phyloP scores from a whole-genome alignment of 2,113 vertebrate species.

The Xenopus borealis region DNA sequence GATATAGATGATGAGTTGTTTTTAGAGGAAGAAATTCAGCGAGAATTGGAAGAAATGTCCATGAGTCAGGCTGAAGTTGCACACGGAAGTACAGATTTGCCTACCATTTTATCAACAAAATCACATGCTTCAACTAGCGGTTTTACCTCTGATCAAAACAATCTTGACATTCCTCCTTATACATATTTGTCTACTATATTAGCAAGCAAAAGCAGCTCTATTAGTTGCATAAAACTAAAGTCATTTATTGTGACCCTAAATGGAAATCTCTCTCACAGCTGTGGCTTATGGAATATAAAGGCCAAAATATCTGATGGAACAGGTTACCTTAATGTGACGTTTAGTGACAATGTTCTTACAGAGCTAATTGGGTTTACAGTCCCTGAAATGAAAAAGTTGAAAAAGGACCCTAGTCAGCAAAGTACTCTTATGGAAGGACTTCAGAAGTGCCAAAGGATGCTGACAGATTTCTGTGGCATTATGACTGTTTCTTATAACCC shows the following conservation, averaged over 20 bases:
- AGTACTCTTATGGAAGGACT: slow-evolving; percentile 73
- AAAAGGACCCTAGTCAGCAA: slow-evolving; percentile 71
- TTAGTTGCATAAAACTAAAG: slow-evolving; percentile 71
- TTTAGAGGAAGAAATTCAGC: slow-evolving; percentile 61
- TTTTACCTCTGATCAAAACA: slow-evolving; percentile 31
- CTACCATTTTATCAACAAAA: slow-evolving; percentile 34
- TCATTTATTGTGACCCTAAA: slow-evolving; percentile 93
- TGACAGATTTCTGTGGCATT: slow-evolving; percentile 91
- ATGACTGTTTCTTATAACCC: slow-evolving; percentile 79
- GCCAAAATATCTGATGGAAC: slow-evolving; percentile 90
- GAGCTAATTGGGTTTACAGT: slow-evolving; percentile 88
- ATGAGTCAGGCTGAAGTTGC: slow-evolving; percentile 31
- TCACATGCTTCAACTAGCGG: slow-evolving; percentile 42
- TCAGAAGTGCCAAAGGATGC: slow-evolving; percentile 76
- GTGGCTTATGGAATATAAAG: slow-evolving; percentile 73
- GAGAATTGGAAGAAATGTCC: slow-evolving; percentile 53
- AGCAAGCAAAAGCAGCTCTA: slow-evolving; percentile 51
- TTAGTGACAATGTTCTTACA: slow-evolving; percentile 79
- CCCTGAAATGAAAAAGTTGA: slow-evolving; percentile 71
- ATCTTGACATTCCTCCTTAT: slow-evolving; percentile 61
- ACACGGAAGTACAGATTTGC: slow-evolving; percentile 43
- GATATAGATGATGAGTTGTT: slow-evolving; percentile 71
- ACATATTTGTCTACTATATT: slow-evolving; percentile 74
- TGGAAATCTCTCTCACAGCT: slow-evolving; percentile 78
- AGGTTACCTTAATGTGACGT: slow-evolving; percentile 83